Conservation (phyloP, 2,113 vertebrate genomes). For the Hippocampus zosterae region DNA sequence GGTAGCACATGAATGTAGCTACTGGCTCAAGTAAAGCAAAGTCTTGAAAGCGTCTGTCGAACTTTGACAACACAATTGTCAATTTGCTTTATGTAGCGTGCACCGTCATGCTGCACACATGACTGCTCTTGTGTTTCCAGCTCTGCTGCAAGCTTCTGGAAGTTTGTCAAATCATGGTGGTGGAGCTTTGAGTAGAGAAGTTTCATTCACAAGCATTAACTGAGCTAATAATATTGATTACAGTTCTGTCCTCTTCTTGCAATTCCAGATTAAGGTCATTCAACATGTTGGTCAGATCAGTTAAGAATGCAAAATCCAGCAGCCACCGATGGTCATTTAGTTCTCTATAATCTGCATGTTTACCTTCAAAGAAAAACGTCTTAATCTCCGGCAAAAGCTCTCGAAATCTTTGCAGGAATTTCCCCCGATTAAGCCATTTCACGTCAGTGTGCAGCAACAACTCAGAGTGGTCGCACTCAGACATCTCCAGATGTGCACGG, state of each 20-base stretch:
- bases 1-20: constrained; percentile 15
- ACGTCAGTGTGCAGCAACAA: too few relatives aligned
- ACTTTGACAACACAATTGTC: neutral
- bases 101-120: neutral
- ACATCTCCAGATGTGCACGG: too few relatives aligned
- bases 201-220: neutral
- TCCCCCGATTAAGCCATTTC: too few relatives aligned
- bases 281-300: constrained; percentile 2
- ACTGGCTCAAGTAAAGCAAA: constrained; percentile 21
- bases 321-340: neutral
- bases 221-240: neutral
- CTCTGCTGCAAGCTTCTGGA: neutral
- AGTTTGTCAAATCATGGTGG: constrained; percentile 1
- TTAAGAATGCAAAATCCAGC: neutral
- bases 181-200: constrained; percentile 2
- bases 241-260: constrained; percentile 6
- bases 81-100: neutral
- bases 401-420: too few relatives aligned
- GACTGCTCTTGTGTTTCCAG: neutral
- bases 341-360: too few relatives aligned
- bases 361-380: too few relatives aligned
- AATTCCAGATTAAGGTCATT: neutral
- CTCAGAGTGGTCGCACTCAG: too few relatives aligned
- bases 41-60: constrained; percentile 23
- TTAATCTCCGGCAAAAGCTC: too few relatives aligned